Evolutionary conservation across 2,113 vertebrate species (phyloP), one percentile per base, ranked within the genome.

Genomic region (Amphiprion ocellaris): DNA sequence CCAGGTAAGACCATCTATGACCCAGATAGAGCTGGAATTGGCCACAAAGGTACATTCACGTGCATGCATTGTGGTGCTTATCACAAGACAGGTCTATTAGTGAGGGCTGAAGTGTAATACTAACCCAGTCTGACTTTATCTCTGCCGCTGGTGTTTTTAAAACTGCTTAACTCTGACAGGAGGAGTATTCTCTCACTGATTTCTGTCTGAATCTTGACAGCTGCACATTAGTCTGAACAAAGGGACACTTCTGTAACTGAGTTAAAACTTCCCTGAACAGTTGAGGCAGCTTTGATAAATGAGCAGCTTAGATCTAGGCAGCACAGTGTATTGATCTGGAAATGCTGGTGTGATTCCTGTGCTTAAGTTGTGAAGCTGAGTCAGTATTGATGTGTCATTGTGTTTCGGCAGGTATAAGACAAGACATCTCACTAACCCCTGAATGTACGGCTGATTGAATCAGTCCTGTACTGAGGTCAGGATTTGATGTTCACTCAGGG

Each of bases 1-100:
- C 46, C 86, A 95, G 93, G 94, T 95, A 92, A 92, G 87, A 63
- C 26, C 54, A 2, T 12, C 4, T 49, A 2, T 41, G 1, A 52
- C 28, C 4, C 4, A 44, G 2, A 39, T 24, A 44, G 10, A 59
- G 39, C 53, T 30, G 19, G 10, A 50, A 44, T 24, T 53, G 4
- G 33, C 8, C 19, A 1, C 10, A 14, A 26, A 53, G 6, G 44
- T 26, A 10, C 28, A 17, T 65, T 75, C 11, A 21, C 2, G 44
- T 28, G 21, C 16, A 54, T 47, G 50, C 2, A 5, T 3, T 58
- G 37, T 9, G 21, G 37, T 4, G 54, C 44, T 59, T 30, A 46
- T 62, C 10, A 15, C 10, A 30, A 56, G 33, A 58, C 10, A 37
- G 19, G 50, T 78, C 54, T 19, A 44, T 64, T 71, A 75, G 39